Base-by-base conservation (phyloP, 1,140 invertebrate species). In the Plutomurus gul region DNA sequence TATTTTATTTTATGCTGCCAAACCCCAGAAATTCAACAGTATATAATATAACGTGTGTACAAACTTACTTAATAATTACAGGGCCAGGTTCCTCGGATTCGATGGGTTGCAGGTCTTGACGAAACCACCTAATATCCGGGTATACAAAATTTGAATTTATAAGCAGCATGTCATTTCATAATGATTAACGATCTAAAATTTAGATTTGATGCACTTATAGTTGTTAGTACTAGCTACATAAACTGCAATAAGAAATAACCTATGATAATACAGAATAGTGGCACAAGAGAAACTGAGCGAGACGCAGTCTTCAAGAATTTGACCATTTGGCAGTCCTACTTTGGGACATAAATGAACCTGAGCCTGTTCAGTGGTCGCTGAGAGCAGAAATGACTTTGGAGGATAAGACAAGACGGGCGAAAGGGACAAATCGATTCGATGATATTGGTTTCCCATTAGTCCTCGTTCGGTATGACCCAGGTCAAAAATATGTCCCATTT, bases 361-460 rank as follows among this genome's bases (percentile, higher is more conserved):
- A 27, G 65, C 75, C 39, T 73, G 33, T 20, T 77, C 75, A 36
- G 56, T 65, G 56, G 56, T 65, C 16, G 56, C 56, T 16, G 56
- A 65, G 56, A 77, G 60, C 37, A 27, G 51, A 46, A 46, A 60
- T 43, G 56, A 77, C 51, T 46, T 77, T 3, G 56, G 56, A n/a
- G 76, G 76, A 60, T 81, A 81, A 36, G 80, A 81, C 71, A 78
- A 22, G 4, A 81, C 76, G 11, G 80, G 80, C 27, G 80, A 75
- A 25, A 81, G 60, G 56, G 71, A 74, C 20, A 77, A 65, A 88
- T 92, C 92, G 51, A 93, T 91, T 85, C 96, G 93, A 87, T 97
- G 95, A 87, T 98, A 97, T 16, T 95, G 96, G 84, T 94, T 89
- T 16, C 94, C 94, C 96, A 99, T 98, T 56, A 99, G 94, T 7